Evolutionary conservation across 2,888 invertebrate genomes (phyloP).

Genomic region (Netelia inedita): DNA sequence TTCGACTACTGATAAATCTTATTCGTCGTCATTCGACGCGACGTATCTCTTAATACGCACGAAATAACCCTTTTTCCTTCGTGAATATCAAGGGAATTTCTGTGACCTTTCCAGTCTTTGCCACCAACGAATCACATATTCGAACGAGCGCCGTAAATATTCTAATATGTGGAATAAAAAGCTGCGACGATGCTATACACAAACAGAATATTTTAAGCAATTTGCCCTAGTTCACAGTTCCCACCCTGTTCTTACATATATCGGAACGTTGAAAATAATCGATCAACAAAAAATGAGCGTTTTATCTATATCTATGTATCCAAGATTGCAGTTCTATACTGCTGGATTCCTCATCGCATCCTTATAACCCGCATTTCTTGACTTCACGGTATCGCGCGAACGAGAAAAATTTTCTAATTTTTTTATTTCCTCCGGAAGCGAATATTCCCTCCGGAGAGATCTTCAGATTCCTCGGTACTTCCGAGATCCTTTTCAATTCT

Average conservation of each 20-base stretch:
- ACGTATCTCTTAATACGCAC: not conserved
- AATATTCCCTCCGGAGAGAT: conserved; percentile 23
- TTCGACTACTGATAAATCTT: not conserved
- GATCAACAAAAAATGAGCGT: not conserved
- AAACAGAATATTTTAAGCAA: not conserved
- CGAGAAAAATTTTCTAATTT: conserved; percentile 9
- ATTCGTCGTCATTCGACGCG: not conserved
- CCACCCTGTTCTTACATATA: not conserved
- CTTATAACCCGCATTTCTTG: not conserved
- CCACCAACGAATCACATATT: conserved; percentile 1
- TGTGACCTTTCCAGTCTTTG: not conserved
- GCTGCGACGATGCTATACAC: conserved; percentile 18
- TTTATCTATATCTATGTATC: conserved; percentile 2
- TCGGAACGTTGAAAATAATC: conserved; percentile 30
- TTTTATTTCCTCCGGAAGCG: conserved; percentile 16
- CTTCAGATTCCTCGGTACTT: not conserved
- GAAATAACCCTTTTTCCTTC: not conserved
- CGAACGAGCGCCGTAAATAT: conserved; percentile 27
- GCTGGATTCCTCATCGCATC: conserved; percentile 16
- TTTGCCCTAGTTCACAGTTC: not conserved
- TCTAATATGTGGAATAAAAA: conserved; percentile 29
- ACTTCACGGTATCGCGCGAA: not conserved
- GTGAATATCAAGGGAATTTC: not conserved
- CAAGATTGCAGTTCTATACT: conserved; percentile 22
- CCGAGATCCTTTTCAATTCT: conserved; percentile 4